Conservation (phyloP, 2,113 vertebrate genomes). For the Ciconia boyciana region DNA sequence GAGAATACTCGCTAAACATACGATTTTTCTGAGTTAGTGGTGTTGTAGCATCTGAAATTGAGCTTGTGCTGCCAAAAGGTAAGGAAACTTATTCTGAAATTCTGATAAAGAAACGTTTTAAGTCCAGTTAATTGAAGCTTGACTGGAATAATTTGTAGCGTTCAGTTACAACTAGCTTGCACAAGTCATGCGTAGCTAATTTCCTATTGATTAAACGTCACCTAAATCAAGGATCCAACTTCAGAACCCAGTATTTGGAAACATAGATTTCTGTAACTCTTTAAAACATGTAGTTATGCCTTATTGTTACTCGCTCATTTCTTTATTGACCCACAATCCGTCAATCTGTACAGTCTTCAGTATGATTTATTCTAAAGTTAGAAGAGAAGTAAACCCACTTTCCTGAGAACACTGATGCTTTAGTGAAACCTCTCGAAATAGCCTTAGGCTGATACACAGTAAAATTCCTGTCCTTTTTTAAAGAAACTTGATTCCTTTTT, state of each 20-base stretch:
- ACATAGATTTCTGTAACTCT: background rate
- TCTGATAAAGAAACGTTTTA: background rate
- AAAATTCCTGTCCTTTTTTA: background rate
- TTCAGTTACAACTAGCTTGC: background rate
- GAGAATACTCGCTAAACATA: background rate
- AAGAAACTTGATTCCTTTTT: background rate
- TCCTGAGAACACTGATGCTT: background rate
- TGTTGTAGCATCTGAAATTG: background rate
- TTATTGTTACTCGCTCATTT: background rate
- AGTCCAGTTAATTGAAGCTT: background rate
- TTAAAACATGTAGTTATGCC: background rate
- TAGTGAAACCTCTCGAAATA: background rate
- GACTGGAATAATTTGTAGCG: background rate
- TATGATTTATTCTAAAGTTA: background rate
- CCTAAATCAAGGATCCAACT: background rate
- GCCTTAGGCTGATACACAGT: background rate
- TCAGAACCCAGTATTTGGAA: background rate
- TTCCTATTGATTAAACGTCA: background rate
- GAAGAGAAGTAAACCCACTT: background rate
- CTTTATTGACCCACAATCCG: background rate
- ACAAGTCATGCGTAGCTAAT: background rate
- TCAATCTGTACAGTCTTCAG: background rate
- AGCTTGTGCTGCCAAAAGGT: background rate
- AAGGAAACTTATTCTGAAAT: background rate
- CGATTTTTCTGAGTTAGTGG: background rate